Conservation (phyloP, 2,797 vertebrate genomes). For the Babyrousa celebensis region DNA sequence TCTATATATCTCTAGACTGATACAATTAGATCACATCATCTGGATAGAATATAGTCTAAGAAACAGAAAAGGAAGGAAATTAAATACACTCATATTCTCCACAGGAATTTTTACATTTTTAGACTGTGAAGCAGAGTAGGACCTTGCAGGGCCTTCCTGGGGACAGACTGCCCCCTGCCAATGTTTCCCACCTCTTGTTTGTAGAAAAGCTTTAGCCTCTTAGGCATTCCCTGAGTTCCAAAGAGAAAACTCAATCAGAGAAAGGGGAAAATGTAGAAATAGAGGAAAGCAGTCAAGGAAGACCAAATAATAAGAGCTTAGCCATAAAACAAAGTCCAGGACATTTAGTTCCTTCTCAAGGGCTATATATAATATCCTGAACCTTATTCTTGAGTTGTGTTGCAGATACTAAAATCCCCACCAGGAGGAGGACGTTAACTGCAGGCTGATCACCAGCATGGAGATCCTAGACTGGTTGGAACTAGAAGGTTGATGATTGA, state of each 20-base stretch:
- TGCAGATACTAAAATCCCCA: neutral
- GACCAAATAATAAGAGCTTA: neutral
- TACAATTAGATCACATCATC: constrained; percentile 91
- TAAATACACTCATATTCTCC: constrained; percentile 90
- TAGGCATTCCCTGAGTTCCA: constrained; percentile 2
- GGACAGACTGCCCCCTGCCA: neutral
- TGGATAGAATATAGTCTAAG: constrained; percentile 90
- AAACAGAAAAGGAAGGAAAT: constrained; percentile 91
- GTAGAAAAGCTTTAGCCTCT: neutral
- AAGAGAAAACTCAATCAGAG: neutral
- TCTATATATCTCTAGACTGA: constrained; percentile 90
- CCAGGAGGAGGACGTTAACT: neutral
- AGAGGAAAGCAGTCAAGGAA: neutral
- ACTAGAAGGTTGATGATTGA: neutral
- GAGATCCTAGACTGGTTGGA: neutral
- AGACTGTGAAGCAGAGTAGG: constrained; percentile 66
- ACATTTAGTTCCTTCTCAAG: neutral
- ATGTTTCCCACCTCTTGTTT: neutral
- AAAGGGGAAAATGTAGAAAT: neutral
- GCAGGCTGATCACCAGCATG: neutral
- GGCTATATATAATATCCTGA: neutral
- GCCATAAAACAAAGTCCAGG: neutral
- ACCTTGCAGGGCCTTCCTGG: neutral
- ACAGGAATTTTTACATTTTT: constrained; percentile 90
- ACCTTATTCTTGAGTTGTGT: neutral